A percentile compares a stretch with the other conserved stretches of the same genome.
These are phyloP conservation scores for Cloeon dipterum DNA, from an alignment of 2,888 invertebrate species.

Conservation along the genomic window DNA sequence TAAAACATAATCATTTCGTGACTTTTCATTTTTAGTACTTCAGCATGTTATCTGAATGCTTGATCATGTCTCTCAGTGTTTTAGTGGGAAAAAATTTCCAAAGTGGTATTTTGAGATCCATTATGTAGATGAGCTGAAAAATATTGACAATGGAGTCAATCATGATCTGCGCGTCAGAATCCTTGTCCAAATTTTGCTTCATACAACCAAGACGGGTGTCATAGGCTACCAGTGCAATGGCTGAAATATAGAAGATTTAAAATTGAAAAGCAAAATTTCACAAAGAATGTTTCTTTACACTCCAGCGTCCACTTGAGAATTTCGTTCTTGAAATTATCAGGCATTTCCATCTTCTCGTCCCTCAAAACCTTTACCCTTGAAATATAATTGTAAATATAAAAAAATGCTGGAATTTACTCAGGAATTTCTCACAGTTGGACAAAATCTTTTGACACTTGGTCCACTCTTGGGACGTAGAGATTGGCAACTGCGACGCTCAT, in stretches of 20 bases:
- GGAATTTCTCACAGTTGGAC: conserved; percentile 6
- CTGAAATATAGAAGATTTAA: too few species aligned
- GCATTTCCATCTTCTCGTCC: conserved; percentile 17
- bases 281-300: conserved; percentile 15
- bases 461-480: conserved; percentile 24
- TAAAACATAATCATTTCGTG: too few species aligned
- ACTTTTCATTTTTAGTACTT: too few species aligned
- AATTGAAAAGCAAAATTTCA: not conserved
- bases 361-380: conserved; percentile 17
- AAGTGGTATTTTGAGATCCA: conserved; percentile 16
- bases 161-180: conserved; percentile 19
- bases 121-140: conserved; percentile 13
- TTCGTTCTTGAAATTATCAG: conserved; percentile 25
- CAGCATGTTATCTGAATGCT: conserved; percentile 18
- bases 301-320: conserved; percentile 38
- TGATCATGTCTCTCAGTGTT: conserved; percentile 14
- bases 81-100: conserved; percentile 15
- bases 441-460: conserved; percentile 20
- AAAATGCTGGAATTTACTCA: not conserved
- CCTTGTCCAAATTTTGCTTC: conserved; percentile 12
- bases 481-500: conserved; percentile 33
- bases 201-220: conserved; percentile 21
- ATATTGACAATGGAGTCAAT: conserved; percentile 15
- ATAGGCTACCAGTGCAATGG: conserved; percentile 19
- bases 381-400: conserved; percentile 11